Evolutionary conservation across 2,797 vertebrate species (phyloP).

Genomic region (Simalia tracyae): DNA sequence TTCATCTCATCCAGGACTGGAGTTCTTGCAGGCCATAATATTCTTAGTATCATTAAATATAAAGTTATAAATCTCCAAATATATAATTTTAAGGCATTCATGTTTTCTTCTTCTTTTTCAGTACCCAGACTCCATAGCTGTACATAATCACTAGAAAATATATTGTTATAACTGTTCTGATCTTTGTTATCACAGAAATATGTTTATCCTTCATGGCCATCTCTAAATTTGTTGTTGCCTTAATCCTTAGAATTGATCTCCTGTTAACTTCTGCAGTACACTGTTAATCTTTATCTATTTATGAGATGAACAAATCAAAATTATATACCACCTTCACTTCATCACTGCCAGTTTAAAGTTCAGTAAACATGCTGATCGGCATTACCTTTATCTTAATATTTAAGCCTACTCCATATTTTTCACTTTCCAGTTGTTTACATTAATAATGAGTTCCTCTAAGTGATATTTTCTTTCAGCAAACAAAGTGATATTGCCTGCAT

Average conservation of each 20-base stretch:
- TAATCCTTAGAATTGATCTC: neutral
- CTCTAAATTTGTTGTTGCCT: neutral
- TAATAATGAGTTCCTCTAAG: neutral
- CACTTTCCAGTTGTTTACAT: neutral
- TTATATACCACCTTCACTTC: neutral
- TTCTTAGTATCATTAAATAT: neutral
- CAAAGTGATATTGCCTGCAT: neutral
- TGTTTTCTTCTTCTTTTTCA: no score
- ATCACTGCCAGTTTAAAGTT: neutral
- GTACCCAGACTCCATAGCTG: no score
- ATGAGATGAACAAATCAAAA: neutral
- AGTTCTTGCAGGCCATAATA: neutral
- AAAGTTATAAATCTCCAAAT: neutral
- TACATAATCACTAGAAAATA: no score
- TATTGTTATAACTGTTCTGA: neutral
- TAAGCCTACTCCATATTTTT: neutral
- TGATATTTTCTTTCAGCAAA: neutral
- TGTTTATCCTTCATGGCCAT: neutral
- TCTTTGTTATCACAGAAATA: neutral
- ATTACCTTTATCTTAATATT: neutral
- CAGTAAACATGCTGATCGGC: neutral
- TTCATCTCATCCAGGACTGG: neutral
- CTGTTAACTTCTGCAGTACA: neutral
- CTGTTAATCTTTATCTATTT: neutral
- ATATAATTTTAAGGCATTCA: no score